These are phyloP conservation scores for Elaphurus davidianus DNA, from an alignment of 2,113 vertebrate genomes.

Conservation along the genomic window DNA sequence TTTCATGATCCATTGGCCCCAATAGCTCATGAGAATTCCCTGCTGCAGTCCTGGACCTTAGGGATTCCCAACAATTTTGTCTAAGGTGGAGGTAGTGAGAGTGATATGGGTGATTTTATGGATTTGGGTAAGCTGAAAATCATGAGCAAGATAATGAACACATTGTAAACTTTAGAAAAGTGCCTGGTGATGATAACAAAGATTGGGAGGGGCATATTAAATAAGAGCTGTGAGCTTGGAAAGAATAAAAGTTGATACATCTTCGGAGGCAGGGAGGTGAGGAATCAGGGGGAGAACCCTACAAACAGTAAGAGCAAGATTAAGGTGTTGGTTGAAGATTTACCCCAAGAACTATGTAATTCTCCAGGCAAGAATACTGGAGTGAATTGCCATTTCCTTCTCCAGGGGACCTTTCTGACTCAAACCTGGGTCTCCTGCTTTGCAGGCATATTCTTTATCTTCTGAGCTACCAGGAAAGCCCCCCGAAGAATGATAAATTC, in stretches of 20 bases:
- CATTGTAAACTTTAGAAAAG: not conserved
- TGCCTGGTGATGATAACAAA: not conserved
- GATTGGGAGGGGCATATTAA: not conserved
- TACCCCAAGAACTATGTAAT: not conserved
- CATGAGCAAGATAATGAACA: not conserved
- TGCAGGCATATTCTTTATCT: not conserved
- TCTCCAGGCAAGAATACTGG: not conserved
- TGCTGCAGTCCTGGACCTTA: not conserved
- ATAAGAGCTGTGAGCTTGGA: not conserved
- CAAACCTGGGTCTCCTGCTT: not conserved
- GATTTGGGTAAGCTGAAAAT: not conserved
- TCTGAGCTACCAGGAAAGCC: not conserved
- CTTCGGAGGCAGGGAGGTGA: not conserved
- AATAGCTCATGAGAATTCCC: not conserved
- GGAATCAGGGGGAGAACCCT: not conserved
- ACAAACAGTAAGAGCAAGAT: not conserved
- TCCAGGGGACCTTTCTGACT: not conserved
- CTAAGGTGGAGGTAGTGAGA: not conserved
- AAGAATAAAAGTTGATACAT: not conserved
- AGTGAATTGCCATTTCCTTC: not conserved
- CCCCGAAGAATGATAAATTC: not conserved
- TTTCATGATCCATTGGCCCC: not conserved
- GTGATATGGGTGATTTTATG: not conserved
- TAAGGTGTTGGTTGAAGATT: not conserved
- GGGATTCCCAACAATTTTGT: not conserved